Evolutionary conservation across 2,113 vertebrate species (phyloP), one percentile per base, ranked within the genome.

Genomic region (Todiramphus chloris): DNA sequence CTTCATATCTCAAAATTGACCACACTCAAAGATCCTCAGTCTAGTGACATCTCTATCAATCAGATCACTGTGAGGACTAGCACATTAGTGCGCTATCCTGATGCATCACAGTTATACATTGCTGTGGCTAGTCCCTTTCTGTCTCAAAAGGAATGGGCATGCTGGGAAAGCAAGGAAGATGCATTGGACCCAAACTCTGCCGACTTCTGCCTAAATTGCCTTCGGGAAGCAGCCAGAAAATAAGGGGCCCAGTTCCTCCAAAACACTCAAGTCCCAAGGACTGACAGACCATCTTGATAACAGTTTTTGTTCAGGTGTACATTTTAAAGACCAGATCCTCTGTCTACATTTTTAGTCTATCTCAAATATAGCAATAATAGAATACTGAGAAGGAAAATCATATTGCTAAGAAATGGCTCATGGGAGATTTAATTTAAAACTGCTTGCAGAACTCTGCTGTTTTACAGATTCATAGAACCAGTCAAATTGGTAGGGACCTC

Each of bases 101-200:
- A 39, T 17, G 23, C 4, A 11, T 28, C n/a, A 28, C 18, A 77
- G 7, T 43, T 43, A 73, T 2, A 62, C 0, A 0, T 76, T 24
- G 41, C 13, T 18, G 9, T 58, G 21, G 9, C 20, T 41, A 9
- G 9, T 39, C 11, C 12, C 6, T 41, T 76, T 88, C 53, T 80
- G 48, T 17, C 51, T 63, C n/a, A 60, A 56, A 73, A 86, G 13
- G 9, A 33, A 12, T 76, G 37, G 13, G 58, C 7, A 86, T 51
- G 23, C 50, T 51, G 24, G 24, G 35, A 9, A 83, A 94, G 13
- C 10, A 73, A 53, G 44, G 30, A 79, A 87, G 18, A 24, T 63
- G 8, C 81, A 63, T 63, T 5, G 50, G 46, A 70, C 7, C 7
- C 56, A 82, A 41, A 43, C 4, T 78, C 91, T 67, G 11, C 11